phyloP scores from a whole-genome alignment of 2,888 invertebrate genomes.

The Patella depressa region DNA sequence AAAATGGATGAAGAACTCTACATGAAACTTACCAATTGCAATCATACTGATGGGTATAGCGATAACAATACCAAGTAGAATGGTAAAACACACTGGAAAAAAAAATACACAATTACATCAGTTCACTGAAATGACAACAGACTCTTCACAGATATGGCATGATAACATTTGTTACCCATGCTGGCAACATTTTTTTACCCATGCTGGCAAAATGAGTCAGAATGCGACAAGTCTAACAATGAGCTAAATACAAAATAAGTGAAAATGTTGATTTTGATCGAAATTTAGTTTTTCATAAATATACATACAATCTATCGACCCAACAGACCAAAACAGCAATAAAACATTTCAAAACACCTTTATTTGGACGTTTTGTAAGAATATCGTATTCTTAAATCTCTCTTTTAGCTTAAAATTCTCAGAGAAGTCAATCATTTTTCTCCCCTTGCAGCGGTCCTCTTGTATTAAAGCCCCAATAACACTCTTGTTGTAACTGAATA shows the following conservation, averaged over 20 bases:
- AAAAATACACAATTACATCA: neutral
- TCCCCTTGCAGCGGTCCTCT: no score
- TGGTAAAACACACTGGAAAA: conserved; percentile 78
- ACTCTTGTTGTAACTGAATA: no score
- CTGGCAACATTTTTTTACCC: neutral
- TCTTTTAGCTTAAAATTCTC: neutral
- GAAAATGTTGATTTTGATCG: no score
- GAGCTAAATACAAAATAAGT: no score
- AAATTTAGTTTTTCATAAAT: neutral
- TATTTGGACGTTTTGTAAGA: no score
- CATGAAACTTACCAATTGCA: conserved; percentile 74
- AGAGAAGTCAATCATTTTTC: neutral
- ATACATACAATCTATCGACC: no score
- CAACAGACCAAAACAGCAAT: no score
- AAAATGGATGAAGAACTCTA: no score
- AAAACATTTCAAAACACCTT: no score
- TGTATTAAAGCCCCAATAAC: no score
- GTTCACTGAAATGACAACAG: neutral
- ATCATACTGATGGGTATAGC: conserved; percentile 81
- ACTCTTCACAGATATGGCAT: neutral
- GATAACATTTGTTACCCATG: neutral
- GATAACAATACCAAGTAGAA: conserved; percentile 77
- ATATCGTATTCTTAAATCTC: neutral
- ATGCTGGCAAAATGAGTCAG: no score
- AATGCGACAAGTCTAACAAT: no score